Evolutionary conservation across 2,113 vertebrate genomes (phyloP), one percentile per base, ranked within the genome.

Genomic region (Pterocles orientalis): DNA sequence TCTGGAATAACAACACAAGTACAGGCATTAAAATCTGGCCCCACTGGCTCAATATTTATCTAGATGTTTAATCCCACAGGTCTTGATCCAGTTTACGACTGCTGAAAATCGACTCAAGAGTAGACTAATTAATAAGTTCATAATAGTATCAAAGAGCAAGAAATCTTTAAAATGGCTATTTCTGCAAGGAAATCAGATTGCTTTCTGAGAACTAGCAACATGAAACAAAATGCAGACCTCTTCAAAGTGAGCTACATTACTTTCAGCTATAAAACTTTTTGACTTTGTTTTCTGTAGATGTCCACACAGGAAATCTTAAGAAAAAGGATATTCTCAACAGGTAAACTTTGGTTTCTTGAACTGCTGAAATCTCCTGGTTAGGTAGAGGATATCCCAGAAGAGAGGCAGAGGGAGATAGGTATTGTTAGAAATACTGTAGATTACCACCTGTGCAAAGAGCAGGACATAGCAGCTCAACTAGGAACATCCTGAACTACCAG

Each of bases 121-220:
- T 60, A 83, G 88, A 90, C 88, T 95, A 97, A 95, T 96, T 94
- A 95, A 93, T 96, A 96, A 90, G 64, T 95, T 95, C 88, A 92
- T 95, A 93, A 96, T 94, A 96, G 82, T 96, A 96, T 97, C 95
- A 97, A 97, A 97, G 92, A 90, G 77, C 53, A 94, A 95, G 69
- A 94, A 92, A 97, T 95, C 92, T 96, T 97, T 92, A 96, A 94
- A 96, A 94, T 93, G 90, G 68, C 71, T 94, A 60, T 93, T 96
- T 90, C 88, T 95, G 92, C 94, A 96, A 95, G 86, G 53, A 90
- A 94, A 93, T 95, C 56, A 94, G 86, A 88, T 90, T 95, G 51
- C 60, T 95, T 92, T 86, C 76, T 93, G 93, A 88, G 72, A 92
- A 90, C 79, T 66, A 78, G 29, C 43, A 95, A 92, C 88, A 95